A percentile compares a stretch with the other conserved stretches of the same genome.
Conservation (phyloP, 92 coral and sea anemone species). For the Epizoanthus fatuus region DNA sequence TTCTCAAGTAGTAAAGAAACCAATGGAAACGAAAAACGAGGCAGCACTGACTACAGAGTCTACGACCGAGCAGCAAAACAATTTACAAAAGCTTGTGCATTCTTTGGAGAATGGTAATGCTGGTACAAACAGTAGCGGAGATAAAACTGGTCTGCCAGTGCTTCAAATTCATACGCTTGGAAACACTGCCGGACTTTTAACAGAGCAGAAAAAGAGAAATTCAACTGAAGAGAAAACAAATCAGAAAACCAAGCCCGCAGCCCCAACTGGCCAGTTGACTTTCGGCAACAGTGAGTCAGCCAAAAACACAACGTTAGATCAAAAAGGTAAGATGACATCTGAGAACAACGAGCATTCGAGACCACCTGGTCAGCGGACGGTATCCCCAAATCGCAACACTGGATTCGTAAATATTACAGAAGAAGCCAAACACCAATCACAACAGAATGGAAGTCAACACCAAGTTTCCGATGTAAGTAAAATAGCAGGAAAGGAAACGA, state of each 20-base stretch:
- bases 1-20: constrained; percentile 3
- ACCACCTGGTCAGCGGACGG: neutral
- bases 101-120: neutral
- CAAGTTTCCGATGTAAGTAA: neutral
- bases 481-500: neutral
- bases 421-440: neutral
- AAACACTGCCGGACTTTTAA: too few relatives aligned
- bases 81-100: constrained; percentile 19
- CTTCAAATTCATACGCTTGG: neutral
- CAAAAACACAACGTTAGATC: neutral
- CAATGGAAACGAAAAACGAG: neutral
- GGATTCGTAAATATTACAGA: neutral
- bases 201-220: neutral
- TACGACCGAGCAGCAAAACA: constrained; percentile 15
- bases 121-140: neutral
- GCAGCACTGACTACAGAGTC: neutral
- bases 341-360: neutral
- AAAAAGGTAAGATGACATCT: neutral
- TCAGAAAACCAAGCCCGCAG: neutral
- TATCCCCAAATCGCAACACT: constrained; percentile 2
- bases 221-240: neutral
- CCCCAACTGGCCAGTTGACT: neutral
- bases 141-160: neutral
- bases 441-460: neutral
- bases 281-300: neutral